Conservation (phyloP, 2,888 invertebrate genomes). For the Lucinisca nassula region DNA sequence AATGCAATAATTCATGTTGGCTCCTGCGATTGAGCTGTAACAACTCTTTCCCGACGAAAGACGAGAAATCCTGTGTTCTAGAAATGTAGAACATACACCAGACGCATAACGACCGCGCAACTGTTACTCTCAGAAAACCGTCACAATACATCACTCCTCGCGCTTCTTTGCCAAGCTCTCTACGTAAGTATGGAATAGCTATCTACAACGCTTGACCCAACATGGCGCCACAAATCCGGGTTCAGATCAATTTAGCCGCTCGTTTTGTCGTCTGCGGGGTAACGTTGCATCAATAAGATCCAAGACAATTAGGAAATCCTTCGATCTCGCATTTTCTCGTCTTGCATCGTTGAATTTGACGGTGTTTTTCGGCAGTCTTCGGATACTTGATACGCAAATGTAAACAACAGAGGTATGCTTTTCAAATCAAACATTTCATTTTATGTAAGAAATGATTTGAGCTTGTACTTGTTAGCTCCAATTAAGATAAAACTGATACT, state of each 20-base stretch:
- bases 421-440: not conserved
- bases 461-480: not conserved
- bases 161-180: constrained; percentile 15
- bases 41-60: not conserved
- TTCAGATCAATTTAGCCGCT: constrained; percentile 63
- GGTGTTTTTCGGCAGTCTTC: constrained; percentile 1
- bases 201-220: constrained; percentile 62
- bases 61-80: not conserved
- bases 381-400: constrained; percentile 2
- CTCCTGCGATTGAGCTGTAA: not conserved
- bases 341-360: not conserved
- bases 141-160: constrained; percentile 71
- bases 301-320: constrained; percentile 56
- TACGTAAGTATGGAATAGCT: not conserved
- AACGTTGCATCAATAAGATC: constrained; percentile 35
- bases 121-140: constrained; percentile 59
- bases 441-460: constrained; percentile 14
- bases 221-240: constrained; percentile 65
- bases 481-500: not conserved
- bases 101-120: constrained; percentile 47
- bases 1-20: not conserved
- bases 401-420: constrained; percentile 5
- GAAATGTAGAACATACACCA: not conserved
- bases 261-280: constrained; percentile 43
- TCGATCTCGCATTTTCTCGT: constrained; percentile 47